phyloP scores from a whole-genome alignment of 2,113 vertebrate genomes.

The Pomatorhinus ruficollis region DNA sequence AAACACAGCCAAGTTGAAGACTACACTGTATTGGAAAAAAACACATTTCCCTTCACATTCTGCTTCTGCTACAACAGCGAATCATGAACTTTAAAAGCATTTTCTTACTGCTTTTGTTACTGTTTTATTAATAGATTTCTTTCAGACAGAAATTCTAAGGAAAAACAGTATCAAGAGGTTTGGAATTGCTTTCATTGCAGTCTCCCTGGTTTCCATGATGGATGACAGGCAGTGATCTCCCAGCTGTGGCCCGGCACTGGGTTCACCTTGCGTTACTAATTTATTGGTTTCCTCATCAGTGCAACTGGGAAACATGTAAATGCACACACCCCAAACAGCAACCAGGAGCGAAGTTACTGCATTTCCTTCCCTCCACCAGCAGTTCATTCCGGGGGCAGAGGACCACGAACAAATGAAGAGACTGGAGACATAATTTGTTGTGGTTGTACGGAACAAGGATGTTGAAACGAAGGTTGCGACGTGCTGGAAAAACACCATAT shows the following conservation, averaged over 20 bases:
- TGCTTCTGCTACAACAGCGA: background rate
- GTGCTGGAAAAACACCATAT: constrained; percentile 51
- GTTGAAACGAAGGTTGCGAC: constrained; percentile 28
- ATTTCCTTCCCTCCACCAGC: background rate
- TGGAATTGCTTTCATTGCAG: background rate
- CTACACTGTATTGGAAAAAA: background rate
- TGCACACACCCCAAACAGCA: background rate
- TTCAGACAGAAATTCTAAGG: background rate
- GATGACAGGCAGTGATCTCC: background rate
- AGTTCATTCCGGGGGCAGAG: constrained; percentile 14
- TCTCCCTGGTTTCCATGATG: background rate
- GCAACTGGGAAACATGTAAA: background rate
- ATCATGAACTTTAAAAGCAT: background rate
- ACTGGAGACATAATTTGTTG: background rate
- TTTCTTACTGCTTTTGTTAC: background rate
- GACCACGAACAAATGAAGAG: background rate
- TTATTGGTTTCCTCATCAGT: background rate
- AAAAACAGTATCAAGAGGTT: background rate
- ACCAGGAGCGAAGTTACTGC: background rate
- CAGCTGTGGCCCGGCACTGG: background rate
- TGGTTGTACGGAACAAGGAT: background rate
- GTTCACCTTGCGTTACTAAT: background rate
- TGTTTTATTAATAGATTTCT: background rate
- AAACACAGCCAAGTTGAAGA: background rate
- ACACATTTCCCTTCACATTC: background rate